phyloP scores from a whole-genome alignment of 2,888 invertebrate genomes.

The Meganola albula region DNA sequence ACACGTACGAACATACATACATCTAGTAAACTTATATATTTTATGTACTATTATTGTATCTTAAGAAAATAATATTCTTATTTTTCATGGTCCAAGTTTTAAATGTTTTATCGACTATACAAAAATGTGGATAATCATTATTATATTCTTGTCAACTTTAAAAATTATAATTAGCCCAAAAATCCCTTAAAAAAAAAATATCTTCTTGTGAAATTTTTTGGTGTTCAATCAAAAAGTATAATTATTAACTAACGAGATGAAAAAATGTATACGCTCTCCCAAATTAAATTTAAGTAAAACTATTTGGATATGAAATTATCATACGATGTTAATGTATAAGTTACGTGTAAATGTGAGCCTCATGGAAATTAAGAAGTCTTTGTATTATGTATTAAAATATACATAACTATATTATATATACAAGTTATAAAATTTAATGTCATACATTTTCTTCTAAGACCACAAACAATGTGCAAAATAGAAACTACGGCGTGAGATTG shows the following conservation, averaged over 20 bases:
- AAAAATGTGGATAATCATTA: slow-evolving; percentile 76
- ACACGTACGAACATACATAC: slow-evolving; percentile 68
- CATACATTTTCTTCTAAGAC: slow-evolving; percentile 71
- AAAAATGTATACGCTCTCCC: slow-evolving; percentile 76
- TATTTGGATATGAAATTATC: slow-evolving; percentile 74
- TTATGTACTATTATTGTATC: slow-evolving; percentile 77
- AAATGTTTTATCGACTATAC: slow-evolving; percentile 78
- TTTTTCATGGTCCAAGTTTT: slow-evolving; percentile 79
- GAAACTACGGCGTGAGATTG: slow-evolving; percentile 40
- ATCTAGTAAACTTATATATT: slow-evolving; percentile 77
- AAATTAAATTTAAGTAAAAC: slow-evolving; percentile 71
- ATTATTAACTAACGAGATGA: slow-evolving; percentile 60
- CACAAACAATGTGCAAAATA: slow-evolving; percentile 62
- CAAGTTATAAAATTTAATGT: slow-evolving; percentile 67
- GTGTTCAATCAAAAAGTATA: slow-evolving; percentile 72
- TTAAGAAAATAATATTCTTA: slow-evolving; percentile 77
- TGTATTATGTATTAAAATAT: slow-evolving; percentile 75
- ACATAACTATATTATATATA: slow-evolving; percentile 74
- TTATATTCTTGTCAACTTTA: slow-evolving; percentile 76
- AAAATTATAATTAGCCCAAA: slow-evolving; percentile 66
- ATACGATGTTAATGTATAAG: slow-evolving; percentile 70
- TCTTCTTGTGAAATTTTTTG: slow-evolving; percentile 75
- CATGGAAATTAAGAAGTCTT: slow-evolving; percentile 73
- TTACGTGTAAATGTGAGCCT: slow-evolving; percentile 74
- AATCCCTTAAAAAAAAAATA: slow-evolving; percentile 66